Conservation (phyloP, 2,888 invertebrate genomes). For the Parnassius mnemosyne region DNA sequence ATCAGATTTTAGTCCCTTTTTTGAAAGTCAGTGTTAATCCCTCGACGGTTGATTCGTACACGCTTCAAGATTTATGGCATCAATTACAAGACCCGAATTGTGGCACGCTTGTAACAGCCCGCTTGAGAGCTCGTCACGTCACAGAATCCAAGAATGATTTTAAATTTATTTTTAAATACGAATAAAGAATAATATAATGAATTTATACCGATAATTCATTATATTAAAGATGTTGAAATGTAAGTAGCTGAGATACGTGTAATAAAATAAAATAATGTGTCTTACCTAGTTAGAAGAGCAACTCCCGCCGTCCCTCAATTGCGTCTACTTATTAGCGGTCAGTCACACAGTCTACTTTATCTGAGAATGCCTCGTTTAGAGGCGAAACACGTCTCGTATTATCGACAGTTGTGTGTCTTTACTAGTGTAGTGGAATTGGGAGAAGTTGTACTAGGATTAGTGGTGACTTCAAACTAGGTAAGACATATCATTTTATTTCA, state of each 20-base stretch:
- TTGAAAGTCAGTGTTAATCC: slow-evolving; percentile 24
- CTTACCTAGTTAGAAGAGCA: no score
- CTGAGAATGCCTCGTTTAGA: no score
- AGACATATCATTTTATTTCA: no score
- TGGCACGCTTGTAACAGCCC: slow-evolving; percentile 22
- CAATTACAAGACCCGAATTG: slow-evolving; percentile 28
- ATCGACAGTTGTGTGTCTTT: no score
- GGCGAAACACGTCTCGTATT: no score
- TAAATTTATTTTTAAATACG: slow-evolving; percentile 10
- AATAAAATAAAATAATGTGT: no score
- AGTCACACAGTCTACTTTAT: no score
- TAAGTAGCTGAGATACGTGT: not conserved
- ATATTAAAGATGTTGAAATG: not conserved
- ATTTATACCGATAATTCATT: not conserved
- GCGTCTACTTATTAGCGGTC: no score
- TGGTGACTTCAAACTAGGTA: no score
- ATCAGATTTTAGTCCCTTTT: slow-evolving; percentile 16
- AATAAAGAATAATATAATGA: not conserved
- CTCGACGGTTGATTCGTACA: slow-evolving; percentile 26
- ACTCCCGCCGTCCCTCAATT: no score
- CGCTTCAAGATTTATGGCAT: slow-evolving; percentile 29
- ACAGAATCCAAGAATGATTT: not conserved
- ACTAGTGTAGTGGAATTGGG: no score
- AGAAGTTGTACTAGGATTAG: no score
- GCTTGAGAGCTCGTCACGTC: slow-evolving; percentile 19